These are phyloP conservation scores for Xiphorhynchus erythropygius DNA, from an alignment of 2,797 vertebrate species.

Conservation along the genomic window DNA sequence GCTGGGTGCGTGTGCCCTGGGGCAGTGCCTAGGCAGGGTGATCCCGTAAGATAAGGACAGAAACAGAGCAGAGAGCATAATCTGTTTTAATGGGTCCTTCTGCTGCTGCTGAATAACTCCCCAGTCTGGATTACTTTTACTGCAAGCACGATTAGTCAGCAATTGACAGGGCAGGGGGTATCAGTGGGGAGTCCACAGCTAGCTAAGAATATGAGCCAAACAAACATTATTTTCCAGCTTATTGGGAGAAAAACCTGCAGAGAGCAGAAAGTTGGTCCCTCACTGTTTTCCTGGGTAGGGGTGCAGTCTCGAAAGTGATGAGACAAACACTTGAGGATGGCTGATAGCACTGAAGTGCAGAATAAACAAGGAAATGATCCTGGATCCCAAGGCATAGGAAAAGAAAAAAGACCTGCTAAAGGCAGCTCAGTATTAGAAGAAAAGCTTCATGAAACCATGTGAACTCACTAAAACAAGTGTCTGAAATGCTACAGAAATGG, in stretches of 20 bases:
- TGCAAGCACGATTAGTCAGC: slow-evolving; percentile 53
- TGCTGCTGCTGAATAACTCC: slow-evolving; percentile 26
- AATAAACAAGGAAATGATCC: slow-evolving; percentile 40
- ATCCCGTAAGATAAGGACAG: background rate
- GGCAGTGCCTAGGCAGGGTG: background rate
- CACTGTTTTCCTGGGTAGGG: slow-evolving; percentile 39
- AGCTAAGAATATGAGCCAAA: slow-evolving; percentile 52
- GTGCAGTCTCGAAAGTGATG: slow-evolving; percentile 23
- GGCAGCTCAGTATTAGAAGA: background rate
- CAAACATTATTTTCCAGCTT: slow-evolving; percentile 53
- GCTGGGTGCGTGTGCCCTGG: background rate
- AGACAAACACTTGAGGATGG: slow-evolving; percentile 58
- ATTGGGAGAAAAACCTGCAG: slow-evolving; percentile 52
- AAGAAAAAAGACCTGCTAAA: background rate
- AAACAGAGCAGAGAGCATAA: background rate
- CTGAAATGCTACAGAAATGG: background rate
- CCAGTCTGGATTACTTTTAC: slow-evolving; percentile 34
- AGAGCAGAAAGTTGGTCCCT: slow-evolving; percentile 48
- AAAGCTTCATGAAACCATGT: slow-evolving; percentile 8
- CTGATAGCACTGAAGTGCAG: slow-evolving; percentile 39
- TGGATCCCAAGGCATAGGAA: background rate
- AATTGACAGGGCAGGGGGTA: slow-evolving; percentile 53
- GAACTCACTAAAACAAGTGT: slow-evolving; percentile 31
- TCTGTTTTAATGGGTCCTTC: slow-evolving; percentile 38
- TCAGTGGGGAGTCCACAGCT: background rate